phyloP scores from a whole-genome alignment of 1,140 invertebrate genomes.

The Chironomus striatipennis region DNA sequence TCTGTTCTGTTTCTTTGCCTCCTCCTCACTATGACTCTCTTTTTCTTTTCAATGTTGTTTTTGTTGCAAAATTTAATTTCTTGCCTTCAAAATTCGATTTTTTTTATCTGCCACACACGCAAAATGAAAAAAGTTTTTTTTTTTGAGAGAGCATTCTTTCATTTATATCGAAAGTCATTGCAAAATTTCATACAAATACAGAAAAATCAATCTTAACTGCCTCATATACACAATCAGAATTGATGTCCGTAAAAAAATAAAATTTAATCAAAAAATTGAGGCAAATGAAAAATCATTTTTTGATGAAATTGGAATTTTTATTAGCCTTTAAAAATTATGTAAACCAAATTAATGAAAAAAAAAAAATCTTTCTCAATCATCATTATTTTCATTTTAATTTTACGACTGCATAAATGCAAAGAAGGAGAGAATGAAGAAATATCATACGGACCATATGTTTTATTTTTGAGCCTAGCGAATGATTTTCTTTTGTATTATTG shows the following conservation, averaged over 20 bases:
- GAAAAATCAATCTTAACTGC: no score
- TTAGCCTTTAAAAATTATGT: not conserved
- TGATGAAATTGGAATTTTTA: not conserved
- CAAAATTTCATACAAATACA: no score
- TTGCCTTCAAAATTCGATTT: not conserved
- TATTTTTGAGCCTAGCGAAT: not conserved
- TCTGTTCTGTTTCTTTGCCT: not conserved
- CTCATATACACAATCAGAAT: no score
- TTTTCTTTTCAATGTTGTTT: not conserved
- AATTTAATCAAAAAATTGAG: not conserved
- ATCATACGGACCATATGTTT: not conserved
- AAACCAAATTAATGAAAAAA: no score
- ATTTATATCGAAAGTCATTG: no score
- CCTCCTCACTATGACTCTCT: not conserved
- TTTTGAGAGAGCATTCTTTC: no score
- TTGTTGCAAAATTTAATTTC: not conserved
- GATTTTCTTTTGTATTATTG: not conserved
- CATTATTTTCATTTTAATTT: no score
- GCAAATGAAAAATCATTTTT: not conserved
- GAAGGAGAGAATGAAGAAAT: not conserved
- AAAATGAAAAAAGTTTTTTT: no score
- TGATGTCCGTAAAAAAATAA: no score
- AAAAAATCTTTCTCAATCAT: not conserved
- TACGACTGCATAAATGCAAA: not conserved
- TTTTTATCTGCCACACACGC: slow-evolving; percentile 4